Evolutionary conservation across 37 sponge, comb jelly and placozoan species (phyloP).

Genomic region (Crambe crambe): DNA sequence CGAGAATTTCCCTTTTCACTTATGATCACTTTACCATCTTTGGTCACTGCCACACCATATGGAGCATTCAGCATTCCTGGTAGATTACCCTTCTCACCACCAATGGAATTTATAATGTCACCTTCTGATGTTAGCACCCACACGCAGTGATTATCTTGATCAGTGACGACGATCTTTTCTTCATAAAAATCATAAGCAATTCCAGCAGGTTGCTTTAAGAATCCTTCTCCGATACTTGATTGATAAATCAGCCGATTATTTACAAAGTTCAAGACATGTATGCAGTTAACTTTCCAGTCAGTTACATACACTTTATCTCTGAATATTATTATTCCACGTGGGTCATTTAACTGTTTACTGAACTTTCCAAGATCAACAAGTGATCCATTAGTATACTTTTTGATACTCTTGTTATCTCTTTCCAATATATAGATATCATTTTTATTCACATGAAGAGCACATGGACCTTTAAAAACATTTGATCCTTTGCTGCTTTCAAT

Average conservation of each 20-base stretch:
- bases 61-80: conserved; percentile 7
- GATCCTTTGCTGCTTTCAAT: background rate
- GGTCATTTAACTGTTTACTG: conserved; percentile 4
- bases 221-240: background rate
- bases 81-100: background rate
- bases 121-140: conserved; percentile 19
- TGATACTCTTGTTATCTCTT: background rate
- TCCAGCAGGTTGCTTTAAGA: conserved; percentile 19
- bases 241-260: background rate
- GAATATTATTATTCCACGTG: conserved; percentile 16
- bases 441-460: background rate
- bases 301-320: conserved; percentile 12
- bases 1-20: conserved; percentile 18
- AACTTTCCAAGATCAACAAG: background rate
- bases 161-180: conserved; percentile 13
- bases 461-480: background rate
- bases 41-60: conserved; percentile 14
- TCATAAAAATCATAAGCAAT: background rate
- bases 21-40: background rate
- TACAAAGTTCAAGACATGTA: conserved; percentile 5
- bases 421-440: conserved; percentile 11
- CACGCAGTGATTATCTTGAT: conserved; percentile 21
- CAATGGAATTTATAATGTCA: background rate
- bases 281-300: conserved; percentile 19
- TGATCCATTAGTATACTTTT: conserved; percentile 6